Evolutionary conservation across 2,113 vertebrate genomes (phyloP), one percentile per base, ranked within the genome.

Genomic region (Cacatua alba): DNA sequence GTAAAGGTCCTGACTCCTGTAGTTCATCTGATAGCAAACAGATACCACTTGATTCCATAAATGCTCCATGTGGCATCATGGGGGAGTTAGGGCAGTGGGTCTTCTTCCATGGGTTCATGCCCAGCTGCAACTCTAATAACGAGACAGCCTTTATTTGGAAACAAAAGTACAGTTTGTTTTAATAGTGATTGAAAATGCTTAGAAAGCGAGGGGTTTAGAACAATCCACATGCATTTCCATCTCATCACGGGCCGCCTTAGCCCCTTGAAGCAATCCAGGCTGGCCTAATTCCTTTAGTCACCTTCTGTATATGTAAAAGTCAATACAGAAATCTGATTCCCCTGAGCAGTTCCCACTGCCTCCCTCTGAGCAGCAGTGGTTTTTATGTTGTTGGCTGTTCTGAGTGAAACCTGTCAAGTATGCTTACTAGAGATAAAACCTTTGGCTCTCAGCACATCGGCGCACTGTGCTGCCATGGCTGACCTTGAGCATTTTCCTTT

Each of bases 241-340:
- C 80, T 86, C 60, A 41, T 90, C 35, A 17, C 0, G 2, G 55
- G 76, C 46, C 60, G 88, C 52, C 14, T 87, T 90, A 71, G 81
- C 52, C 82, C 72, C 52, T 92, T 86, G 92, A 44, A 92, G 90
- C 76, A 86, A 86, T 78, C 55, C 65, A 76, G 77, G 57, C 90
- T 86, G 86, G 48, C 80, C 90, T 95, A 78, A 88, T 93, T 94
- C 85, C 33, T 93, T 77, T 88, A 78, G 80, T 95, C 90, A 81
- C 68, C 80, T 86, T 90, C 43, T 87, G 69, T 94, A 19, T 60
- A 68, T 89, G 80, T 75, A 90, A 64, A 94, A 94, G 76, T 78
- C 17, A 4, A 41, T 86, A 55, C 31, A 86, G 82, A 88, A 85
- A 64, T 88, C 65, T 78, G 86, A 92, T 90, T 93, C 72, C 88